These are phyloP conservation scores for Drosophila cardini DNA, from an alignment of 1,140 invertebrate species.

Conservation along the genomic window DNA sequence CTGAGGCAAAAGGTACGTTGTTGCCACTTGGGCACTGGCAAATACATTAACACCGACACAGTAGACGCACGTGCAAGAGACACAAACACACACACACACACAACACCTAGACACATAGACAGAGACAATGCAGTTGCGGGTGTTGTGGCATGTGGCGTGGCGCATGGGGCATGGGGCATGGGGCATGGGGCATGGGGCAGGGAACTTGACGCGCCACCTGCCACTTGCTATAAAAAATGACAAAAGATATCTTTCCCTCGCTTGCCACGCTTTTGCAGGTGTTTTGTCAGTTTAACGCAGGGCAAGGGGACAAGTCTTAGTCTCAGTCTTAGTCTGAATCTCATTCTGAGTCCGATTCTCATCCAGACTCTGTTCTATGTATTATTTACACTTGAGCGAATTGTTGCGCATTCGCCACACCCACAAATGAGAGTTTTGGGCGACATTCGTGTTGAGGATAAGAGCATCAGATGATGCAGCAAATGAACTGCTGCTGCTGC, in stretches of 20 bases:
- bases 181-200: too few relatives aligned
- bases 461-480: constrained; percentile 49
- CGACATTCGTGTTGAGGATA: neutral
- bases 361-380: constrained; percentile 32
- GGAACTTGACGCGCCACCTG: constrained; percentile 34
- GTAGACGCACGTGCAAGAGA: constrained; percentile 39
- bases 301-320: constrained; percentile 1
- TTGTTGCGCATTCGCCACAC: constrained; percentile 79
- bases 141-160: neutral
- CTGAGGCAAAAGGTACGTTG: constrained; percentile 10
- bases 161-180: too few relatives aligned
- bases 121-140: constrained; percentile 48
- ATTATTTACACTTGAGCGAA: constrained; percentile 83
- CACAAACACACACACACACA: constrained; percentile 11
- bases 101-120: constrained; percentile 9
- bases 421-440: constrained; percentile 64
- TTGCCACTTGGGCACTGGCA: constrained; percentile 59
- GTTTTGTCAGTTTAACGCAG: constrained; percentile 78
- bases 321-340: neutral
- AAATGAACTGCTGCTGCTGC: constrained; percentile 61
- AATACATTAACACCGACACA: constrained; percentile 63
- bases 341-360: neutral
- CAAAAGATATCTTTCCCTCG: constrained; percentile 28
- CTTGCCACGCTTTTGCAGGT: constrained; percentile 53
- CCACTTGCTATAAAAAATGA: constrained; percentile 40